Evolutionary conservation across 2,888 invertebrate genomes (phyloP), one percentile per base, ranked within the genome.

Genomic region (Tubulanus polymorphus): DNA sequence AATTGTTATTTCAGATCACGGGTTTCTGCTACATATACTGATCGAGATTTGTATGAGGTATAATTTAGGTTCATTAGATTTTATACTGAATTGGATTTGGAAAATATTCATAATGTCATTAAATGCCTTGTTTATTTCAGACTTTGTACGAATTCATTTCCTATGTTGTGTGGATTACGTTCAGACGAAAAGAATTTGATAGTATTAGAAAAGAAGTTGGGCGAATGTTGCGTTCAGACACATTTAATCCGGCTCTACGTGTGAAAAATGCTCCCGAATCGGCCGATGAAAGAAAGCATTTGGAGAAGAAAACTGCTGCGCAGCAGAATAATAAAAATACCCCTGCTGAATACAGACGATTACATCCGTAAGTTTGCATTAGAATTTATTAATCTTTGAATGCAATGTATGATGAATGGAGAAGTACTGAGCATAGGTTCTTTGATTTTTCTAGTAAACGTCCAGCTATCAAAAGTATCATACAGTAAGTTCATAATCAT

Each of bases 171-270:
- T 76, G 76, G 76, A 74, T 77, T 46, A 69, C 77, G 37, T 79
- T 77, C 55, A 65, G 70, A 51, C 63, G 76, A 53, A 73, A 69
- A 60, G 71, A 76, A 37, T 73, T 68, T 66, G 75, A 76, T 45
- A 53, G 63, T 27, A 67, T 77, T 18, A 72, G 68, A 54, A 72
- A 70, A 57, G 78, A 79, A 66, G 64, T 78, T 46, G 75, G 76
- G 48, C 69, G 78, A 59, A 72, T 77, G 61, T 59, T 78, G 49
- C 57, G 78, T 35, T 77, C 78, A 25, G 69, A 76, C 57, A 77
- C 77, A n/a, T 78, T 78, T 55, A 78, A 77, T 59, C 76, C 75
- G 41, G 75, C 76, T 5, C 70, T 75, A 1, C 62, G 74, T 61
- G 69, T 74, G 10, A 75, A 76, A 59, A 72, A 72, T 67, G 72